These are phyloP conservation scores for Macrochelys suwanniensis DNA, from an alignment of 2,797 vertebrate genomes.

Conservation along the genomic window DNA sequence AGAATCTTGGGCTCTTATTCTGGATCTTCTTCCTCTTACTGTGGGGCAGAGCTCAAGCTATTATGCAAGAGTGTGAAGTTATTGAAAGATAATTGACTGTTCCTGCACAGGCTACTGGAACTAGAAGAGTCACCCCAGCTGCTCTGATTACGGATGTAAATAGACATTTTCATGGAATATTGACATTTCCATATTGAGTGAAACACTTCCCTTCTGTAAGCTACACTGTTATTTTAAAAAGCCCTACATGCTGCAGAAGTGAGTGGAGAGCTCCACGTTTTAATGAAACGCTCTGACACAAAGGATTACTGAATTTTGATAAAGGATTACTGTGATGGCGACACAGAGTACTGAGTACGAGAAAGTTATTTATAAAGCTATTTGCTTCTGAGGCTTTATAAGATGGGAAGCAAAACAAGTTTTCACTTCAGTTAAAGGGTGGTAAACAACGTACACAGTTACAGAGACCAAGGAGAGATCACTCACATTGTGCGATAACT, in stretches of 20 bases:
- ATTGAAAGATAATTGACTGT: not conserved
- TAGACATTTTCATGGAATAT: not conserved
- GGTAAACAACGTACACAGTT: too few species aligned
- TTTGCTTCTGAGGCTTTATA: not conserved
- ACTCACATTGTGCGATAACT: too few species aligned
- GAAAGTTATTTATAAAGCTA: not conserved
- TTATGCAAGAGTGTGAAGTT: not conserved
- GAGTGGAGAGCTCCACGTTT: not conserved
- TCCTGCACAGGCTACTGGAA: not conserved
- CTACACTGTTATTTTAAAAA: not conserved
- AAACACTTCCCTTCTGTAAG: not conserved
- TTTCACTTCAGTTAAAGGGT: not conserved
- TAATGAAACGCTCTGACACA: fast-evolving
- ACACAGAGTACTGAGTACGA: fast-evolving
- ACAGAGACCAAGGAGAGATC: too few species aligned
- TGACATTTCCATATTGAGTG: fast-evolving
- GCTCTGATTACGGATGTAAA: not conserved
- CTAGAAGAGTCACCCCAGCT: not conserved
- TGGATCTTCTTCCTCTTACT: not conserved
- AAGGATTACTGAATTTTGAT: not conserved
- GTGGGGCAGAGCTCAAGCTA: not conserved
- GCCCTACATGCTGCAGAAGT: fast-evolving
- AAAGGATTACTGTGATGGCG: not conserved
- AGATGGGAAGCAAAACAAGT: not conserved
- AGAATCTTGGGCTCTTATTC: not conserved